Base-by-base conservation (phyloP, 2,113 vertebrate genomes). In the Euleptes europaea region DNA sequence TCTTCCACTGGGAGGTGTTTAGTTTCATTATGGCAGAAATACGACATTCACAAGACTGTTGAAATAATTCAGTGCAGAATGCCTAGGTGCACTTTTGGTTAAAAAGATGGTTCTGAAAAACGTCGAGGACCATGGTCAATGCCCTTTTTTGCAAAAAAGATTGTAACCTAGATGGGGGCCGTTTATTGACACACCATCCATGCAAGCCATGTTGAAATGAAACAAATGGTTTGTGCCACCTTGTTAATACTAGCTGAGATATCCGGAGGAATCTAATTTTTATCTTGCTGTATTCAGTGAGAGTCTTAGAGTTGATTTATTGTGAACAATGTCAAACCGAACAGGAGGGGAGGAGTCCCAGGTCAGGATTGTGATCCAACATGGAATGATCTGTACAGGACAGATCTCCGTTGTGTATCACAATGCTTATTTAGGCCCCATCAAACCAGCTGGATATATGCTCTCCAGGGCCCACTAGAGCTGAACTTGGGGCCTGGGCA, bases 281-380 rank as follows among this genome's bases (percentile, higher is more conserved):
- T 0, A 88, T 93, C 60, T 73, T 47, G 44, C 78, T 81, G 26
- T 82, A 85, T 88, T 84, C 19, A 90, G 51, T 66, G 67, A 57
- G 57, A 77, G 74, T 33, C 85, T 90, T 65, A 38, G 82, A 78
- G 63, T 12, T 54, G 71, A 66, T 74, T 74, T 73, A 74, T 60
- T 49, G 35, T 83, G 54, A 72, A 71, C 21, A n/a, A 28, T 80
- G 3, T 70, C 1, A 71, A 14, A 33, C 38, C 33, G 57, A 19
- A 82, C 75, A 26, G 88, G 57, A 78, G 84, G 40, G 65, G 74
- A 54, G 82, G 89, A 79, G 66, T 70, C 88, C 83, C 85, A 15
- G 13, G 47, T 93, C 89, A 92, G 85, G 89, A 88, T 75, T 88
- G 90, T 88, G 33, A 78, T 78, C 35, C 15, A 84, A 28, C 12